These are phyloP conservation scores for Parthenolecanium corni DNA, from an alignment of 2,888 invertebrate genomes.

Conservation along the genomic window DNA sequence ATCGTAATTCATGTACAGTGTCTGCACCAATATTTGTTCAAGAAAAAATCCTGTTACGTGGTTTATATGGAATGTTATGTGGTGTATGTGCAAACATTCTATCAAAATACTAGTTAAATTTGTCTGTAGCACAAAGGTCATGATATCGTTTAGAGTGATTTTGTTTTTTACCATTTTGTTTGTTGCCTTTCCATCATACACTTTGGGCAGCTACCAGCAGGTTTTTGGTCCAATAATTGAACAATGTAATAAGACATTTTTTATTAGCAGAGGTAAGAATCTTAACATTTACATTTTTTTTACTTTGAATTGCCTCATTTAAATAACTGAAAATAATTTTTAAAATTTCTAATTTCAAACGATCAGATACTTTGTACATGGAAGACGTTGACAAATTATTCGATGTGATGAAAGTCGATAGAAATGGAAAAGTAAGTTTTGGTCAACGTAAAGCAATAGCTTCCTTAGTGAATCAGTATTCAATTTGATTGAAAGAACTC, in stretches of 20 bases:
- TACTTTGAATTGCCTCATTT: not conserved
- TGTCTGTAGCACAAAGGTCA: too few relatives aligned
- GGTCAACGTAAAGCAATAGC: not conserved
- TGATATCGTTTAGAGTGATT: too few relatives aligned
- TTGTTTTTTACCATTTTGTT: not conserved
- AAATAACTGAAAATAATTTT: not conserved
- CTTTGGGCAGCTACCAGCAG: not conserved
- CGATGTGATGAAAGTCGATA: not conserved
- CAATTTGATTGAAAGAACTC: too few relatives aligned
- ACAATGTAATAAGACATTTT: constrained; percentile 10
- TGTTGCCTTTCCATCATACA: not conserved
- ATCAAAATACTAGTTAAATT: too few relatives aligned
- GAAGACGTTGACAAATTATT: not conserved
- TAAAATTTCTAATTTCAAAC: not conserved
- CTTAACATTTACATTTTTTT: not conserved
- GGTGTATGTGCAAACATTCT: too few relatives aligned
- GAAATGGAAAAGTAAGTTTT: constrained; percentile 11
- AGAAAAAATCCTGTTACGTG: too few relatives aligned
- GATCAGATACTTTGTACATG: not conserved
- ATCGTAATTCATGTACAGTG: too few relatives aligned
- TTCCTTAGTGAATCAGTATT: not conserved
- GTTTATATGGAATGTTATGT: too few relatives aligned
- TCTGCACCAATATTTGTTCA: too few relatives aligned
- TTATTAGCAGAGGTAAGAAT: not conserved
- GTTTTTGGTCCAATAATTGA: not conserved